These are phyloP conservation scores for Planococcus citri DNA, from an alignment of 1,140 invertebrate genomes.

Conservation along the genomic window DNA sequence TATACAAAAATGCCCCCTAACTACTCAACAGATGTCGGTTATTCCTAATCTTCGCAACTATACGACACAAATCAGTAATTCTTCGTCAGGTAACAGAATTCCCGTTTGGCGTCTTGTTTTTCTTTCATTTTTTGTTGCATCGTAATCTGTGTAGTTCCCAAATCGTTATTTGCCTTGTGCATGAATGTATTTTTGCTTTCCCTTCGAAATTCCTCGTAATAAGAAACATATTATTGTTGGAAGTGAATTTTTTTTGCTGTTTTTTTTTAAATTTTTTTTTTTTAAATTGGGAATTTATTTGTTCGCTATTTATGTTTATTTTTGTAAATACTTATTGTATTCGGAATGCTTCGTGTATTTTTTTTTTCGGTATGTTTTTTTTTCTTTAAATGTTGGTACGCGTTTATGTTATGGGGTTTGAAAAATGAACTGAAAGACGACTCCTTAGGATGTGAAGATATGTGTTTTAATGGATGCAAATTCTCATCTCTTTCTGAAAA, in stretches of 20 bases:
- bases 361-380: no score
- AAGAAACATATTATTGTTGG: no score
- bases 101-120: conserved; percentile 25
- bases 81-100: background rate
- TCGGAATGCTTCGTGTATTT: no score
- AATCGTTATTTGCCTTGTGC: background rate
- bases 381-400: no score
- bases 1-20: conserved; percentile 63
- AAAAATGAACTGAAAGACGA: no score
- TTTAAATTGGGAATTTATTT: no score
- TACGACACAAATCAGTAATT: conserved; percentile 24
- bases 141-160: background rate
- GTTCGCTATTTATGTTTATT: no score
- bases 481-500: no score
- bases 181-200: conserved; percentile 4
- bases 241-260: background rate
- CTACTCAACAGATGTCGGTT: conserved; percentile 54
- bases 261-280: background rate
- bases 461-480: no score
- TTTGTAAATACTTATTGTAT: no score
- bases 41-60: conserved; percentile 75
- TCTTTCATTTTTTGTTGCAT: conserved; percentile 28
- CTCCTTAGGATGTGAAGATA: no score
- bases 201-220: background rate
- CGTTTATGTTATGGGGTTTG: no score